Base-by-base conservation (phyloP, 2,113 vertebrate species). In the Pollimyrus isidori region DNA sequence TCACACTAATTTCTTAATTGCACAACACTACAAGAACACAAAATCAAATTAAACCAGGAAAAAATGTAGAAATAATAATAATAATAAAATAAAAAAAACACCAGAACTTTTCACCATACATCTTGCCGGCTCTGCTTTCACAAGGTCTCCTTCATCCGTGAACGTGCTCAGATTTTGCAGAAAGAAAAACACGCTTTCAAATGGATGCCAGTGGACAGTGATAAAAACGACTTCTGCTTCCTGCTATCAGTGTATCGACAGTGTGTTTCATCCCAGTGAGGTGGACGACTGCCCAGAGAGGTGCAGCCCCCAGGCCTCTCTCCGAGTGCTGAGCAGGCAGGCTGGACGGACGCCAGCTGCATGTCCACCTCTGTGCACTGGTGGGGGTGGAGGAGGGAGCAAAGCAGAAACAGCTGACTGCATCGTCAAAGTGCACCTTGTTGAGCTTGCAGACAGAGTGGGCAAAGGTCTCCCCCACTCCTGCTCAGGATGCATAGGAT, bases 21-120 rank as follows among this genome's bases (percentile, higher is more conserved):
- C 92, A 93, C 92, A 92, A 93, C 91, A 93, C 93, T 95, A 93
- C 91, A 92, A 86, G 85, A 91, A 91, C 89, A 92, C 58, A 92
- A 11, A 11, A 87, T 73, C 17, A 89, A 91, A 90, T 26, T 26
- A 92, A 93, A 89, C 35, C 6, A 90, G 90, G 90, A 90, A 69
- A 69, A 88, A 91, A 35, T 35, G 35, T 35, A 35, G 35, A 35
- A 93, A 94, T 46, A 50, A 23, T 48, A 84, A 84, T 46, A 48
- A 82, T 45, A 82, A 6, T 21, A 82, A 82, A 80, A 76, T 35
- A 82, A 87, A 90, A 88, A 46, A 19, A 17, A 30, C 73, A 80
- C 7, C 73, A 48, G 35, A 48, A 84, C 45, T 48, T 84, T 23
- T n/a, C 82, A 82, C 3, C 82, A 84, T 45, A 84, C n/a, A 46